Percentiles rank a stretch among this genome's conserved stretches.
phyloP scores from a whole-genome alignment of 23 tunicate genomes.

The Ascidia mentula region DNA sequence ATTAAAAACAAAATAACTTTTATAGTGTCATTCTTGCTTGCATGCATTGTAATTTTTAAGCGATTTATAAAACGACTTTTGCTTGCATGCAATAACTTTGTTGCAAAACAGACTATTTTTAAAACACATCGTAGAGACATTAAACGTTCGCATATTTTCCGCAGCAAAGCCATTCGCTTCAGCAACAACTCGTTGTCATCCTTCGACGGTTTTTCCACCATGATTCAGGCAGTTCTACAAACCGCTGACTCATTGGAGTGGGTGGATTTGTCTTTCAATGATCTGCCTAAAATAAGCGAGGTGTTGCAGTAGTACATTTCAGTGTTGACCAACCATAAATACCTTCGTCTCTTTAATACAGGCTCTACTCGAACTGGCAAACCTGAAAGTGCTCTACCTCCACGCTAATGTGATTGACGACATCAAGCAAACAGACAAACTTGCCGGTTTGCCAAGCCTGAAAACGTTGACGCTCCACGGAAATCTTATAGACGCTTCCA shows the following conservation, averaged over 20 bases:
- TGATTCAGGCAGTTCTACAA: constrained; percentile 59
- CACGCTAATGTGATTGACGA: constrained; percentile 78
- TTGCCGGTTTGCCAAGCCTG: constrained; percentile 65
- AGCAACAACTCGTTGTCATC: constrained; percentile 66
- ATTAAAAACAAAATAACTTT: too few relatives aligned
- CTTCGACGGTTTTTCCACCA: constrained; percentile 63
- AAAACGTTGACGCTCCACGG: constrained; percentile 84
- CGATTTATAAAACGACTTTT: too few relatives aligned
- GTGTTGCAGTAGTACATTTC: constrained; percentile 18
- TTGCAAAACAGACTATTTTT: too few relatives aligned
- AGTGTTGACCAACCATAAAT: not conserved
- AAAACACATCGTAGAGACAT: too few relatives aligned
- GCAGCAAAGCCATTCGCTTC: constrained; percentile 70
- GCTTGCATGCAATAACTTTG: too few relatives aligned
- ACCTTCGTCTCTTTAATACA: not conserved
- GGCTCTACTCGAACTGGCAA: constrained; percentile 63
- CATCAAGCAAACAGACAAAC: constrained; percentile 69
- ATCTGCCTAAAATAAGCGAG: constrained; percentile 64
- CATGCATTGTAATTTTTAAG: too few relatives aligned
- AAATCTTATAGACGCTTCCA: constrained; percentile 60
- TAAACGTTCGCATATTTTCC: too few relatives aligned
- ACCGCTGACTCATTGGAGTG: constrained; percentile 69
- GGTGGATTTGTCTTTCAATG: constrained; percentile 90
- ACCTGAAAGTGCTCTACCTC: constrained; percentile 78
- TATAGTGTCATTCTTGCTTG: too few relatives aligned